phyloP scores from a whole-genome alignment of 2,888 invertebrate genomes.

The Scaptomyza tumidula region DNA sequence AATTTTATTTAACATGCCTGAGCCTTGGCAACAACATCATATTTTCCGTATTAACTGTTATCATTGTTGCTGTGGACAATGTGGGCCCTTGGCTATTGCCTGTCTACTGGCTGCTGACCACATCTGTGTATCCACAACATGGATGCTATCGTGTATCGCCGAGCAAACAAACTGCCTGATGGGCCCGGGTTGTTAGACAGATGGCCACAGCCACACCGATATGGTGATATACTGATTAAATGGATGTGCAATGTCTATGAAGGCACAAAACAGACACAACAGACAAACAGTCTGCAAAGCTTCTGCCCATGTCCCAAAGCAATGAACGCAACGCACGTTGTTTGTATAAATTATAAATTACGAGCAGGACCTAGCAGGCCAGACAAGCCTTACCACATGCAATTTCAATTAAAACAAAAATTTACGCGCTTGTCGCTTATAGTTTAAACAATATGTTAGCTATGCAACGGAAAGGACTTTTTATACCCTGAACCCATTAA shows the following conservation, averaged over 20 bases:
- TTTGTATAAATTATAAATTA: slow-evolving; percentile 68
- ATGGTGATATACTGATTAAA: slow-evolving; percentile 69
- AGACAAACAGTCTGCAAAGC: slow-evolving; percentile 36
- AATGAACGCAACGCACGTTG: slow-evolving; percentile 17
- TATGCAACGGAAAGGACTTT: no score
- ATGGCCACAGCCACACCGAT: slow-evolving; percentile 38
- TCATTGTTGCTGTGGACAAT: slow-evolving; percentile 37
- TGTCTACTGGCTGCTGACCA: slow-evolving; percentile 18
- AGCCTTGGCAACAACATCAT: slow-evolving; percentile 61
- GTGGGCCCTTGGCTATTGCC: slow-evolving; percentile 9
- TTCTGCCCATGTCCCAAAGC: neutral
- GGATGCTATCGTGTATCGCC: slow-evolving; percentile 45
- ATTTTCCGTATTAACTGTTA: slow-evolving; percentile 64
- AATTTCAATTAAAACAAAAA: slow-evolving; percentile 81
- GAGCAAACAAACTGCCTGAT: slow-evolving; percentile 40
- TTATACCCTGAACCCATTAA: no score
- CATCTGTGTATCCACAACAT: slow-evolving; percentile 41
- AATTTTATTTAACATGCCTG: slow-evolving; percentile 64
- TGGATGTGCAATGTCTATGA: slow-evolving; percentile 64
- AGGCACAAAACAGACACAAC: slow-evolving; percentile 46
- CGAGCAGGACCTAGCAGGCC: slow-evolving; percentile 32
- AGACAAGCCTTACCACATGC: slow-evolving; percentile 53
- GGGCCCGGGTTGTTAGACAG: slow-evolving; percentile 7
- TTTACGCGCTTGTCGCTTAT: slow-evolving; percentile 49
- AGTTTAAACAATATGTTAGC: slow-evolving; percentile 64